phyloP scores from a whole-genome alignment of 64 coral and sea anemone genomes.

The Trachythela sp. region DNA sequence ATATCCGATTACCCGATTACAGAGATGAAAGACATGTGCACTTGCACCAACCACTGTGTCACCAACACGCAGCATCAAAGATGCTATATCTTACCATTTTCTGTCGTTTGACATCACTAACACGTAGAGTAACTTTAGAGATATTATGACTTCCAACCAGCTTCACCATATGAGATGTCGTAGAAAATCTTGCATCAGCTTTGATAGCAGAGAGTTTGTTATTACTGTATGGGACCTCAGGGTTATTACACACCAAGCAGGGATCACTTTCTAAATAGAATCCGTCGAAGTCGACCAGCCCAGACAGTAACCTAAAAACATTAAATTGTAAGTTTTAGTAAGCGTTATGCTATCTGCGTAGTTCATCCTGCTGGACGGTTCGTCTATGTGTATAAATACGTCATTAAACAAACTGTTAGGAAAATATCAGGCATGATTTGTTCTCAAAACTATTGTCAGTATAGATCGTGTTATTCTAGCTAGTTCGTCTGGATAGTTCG shows the following conservation, averaged over 20 bases:
- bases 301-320: conserved; percentile 77
- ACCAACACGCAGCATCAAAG: too few species aligned
- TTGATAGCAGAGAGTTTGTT: conserved; percentile 86
- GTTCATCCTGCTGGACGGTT: too few species aligned
- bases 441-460: too few species aligned
- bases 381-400: neutral
- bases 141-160: conserved; percentile 93
- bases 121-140: conserved; percentile 77
- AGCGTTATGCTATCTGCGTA: too few species aligned
- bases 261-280: conserved; percentile 99
- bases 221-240: conserved; percentile 89
- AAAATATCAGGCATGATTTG: too few species aligned
- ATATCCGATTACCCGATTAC: too few species aligned
- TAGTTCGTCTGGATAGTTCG: too few species aligned
- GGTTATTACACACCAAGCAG: conserved; percentile 97
- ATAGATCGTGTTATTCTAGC: too few species aligned
- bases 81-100: conserved; percentile 99
- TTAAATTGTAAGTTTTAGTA: too few species aligned
- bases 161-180: conserved; percentile 91
- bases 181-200: conserved; percentile 89
- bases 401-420: neutral
- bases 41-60: too few species aligned
- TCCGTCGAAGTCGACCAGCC: conserved; percentile 95
- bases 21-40: too few species aligned
- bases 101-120: conserved; percentile 94